Evolutionary conservation across 2,888 invertebrate species (phyloP), one percentile per base, ranked within the genome.

Genomic region (Rhagonycha lutea): DNA sequence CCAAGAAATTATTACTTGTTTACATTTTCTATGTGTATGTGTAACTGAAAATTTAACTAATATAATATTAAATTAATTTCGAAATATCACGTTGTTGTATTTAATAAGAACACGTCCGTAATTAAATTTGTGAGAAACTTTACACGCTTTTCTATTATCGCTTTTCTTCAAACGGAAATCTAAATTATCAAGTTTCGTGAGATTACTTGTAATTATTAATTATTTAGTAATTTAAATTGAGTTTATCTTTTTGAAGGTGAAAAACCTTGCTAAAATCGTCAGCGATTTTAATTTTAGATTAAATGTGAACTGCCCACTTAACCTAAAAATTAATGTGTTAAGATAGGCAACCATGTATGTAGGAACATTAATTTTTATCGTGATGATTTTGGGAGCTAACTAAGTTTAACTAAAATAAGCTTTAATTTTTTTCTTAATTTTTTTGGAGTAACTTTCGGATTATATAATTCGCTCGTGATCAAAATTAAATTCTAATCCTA

Each of bases 1-100:
- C 10, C 14, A 68, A 47, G 60, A 61, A 18, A 24, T 75, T 75
- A 72, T 73, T 32, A 68, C 67, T 70, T 72, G 14, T 76, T 76
- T 65, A 32, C 70, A 70, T 61, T 70, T n/a, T 70, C 14, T 68
- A 47, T 29, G 18, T 29, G 23, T 69, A 60, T 23, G n/a, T 69
- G 12, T 23, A 47, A 32, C 18, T 23, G 14, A 14, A 32, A 68
- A 28, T 61, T 24, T 69, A 67, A 70, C 61, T 72, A 65, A 23
- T 68, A 63, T 23, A 26, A 68, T 62, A 73, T 73, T 76, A 70
- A 65, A 67, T 76, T 73, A 70, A 73, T 73, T 73, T 69, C 12
- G 9, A 60, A 28, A 70, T 61, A 70, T 70, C 73, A 76, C 73
- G 76, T 74, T 63, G 68, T 68, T 68, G 73, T 68, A 69, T 28